Evolutionary conservation across 2,888 invertebrate species (phyloP).

Genomic region (Cyclophora punctaria): DNA sequence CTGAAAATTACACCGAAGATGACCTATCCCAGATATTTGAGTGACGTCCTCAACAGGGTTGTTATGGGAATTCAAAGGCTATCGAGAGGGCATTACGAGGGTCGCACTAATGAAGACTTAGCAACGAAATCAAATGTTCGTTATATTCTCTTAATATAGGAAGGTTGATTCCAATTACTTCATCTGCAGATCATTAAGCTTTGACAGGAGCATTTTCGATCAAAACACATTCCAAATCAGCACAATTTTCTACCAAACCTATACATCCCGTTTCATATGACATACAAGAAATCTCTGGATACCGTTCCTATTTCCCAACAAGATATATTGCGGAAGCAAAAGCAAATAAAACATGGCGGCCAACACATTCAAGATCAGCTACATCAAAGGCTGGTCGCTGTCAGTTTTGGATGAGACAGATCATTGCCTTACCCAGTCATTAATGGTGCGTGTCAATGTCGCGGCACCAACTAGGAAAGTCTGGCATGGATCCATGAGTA

Average conservation of each 20-base stretch:
- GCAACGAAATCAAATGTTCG: conserved; percentile 3
- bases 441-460: conserved; percentile 17
- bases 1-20: conserved; percentile 12
- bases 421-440: conserved; percentile 10
- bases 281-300: too few species aligned
- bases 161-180: too few species aligned
- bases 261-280: too few species aligned
- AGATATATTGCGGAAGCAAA: too few species aligned
- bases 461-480: conserved; percentile 15
- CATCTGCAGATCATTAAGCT: background rate
- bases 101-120: conserved; percentile 19
- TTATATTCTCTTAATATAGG: background rate
- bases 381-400: too few species aligned
- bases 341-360: too few species aligned
- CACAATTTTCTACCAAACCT: too few species aligned
- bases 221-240: background rate
- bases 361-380: too few species aligned
- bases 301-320: too few species aligned
- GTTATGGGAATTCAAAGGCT: conserved; percentile 23
- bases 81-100: conserved; percentile 23
- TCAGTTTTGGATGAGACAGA: background rate
- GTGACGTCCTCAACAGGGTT: conserved; percentile 22
- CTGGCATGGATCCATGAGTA: conserved; percentile 59
- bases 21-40: conserved; percentile 23
- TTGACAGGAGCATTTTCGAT: background rate